Conservation (phyloP, 2,797 vertebrate genomes). For the Tadarida brasiliensis region DNA sequence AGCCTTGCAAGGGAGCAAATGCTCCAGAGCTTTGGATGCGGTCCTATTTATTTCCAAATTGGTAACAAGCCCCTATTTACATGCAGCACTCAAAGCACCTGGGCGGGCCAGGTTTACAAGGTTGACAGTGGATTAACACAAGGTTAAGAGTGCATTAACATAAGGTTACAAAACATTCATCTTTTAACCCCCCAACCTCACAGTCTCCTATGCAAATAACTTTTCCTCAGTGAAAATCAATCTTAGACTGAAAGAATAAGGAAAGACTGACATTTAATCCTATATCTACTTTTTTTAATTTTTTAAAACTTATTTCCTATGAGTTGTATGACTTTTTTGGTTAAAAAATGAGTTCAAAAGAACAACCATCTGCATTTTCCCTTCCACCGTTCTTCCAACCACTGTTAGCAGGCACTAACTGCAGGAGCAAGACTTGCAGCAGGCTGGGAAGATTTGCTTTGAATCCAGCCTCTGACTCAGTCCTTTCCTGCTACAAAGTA, state of each 20-base stretch:
- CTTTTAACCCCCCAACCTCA: too few relatives aligned
- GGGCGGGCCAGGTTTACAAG: too few relatives aligned
- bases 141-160: too few relatives aligned
- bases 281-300: not conserved
- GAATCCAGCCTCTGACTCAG: constrained; percentile 11
- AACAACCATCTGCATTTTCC: constrained; percentile 40
- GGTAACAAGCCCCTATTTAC: too few relatives aligned
- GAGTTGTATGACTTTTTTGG: not conserved
- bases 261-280: not conserved
- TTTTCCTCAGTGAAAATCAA: not conserved
- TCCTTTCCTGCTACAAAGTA: constrained; percentile 57
- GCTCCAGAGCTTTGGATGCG: too few relatives aligned
- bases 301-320: not conserved
- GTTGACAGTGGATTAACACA: too few relatives aligned
- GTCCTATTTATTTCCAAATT: too few relatives aligned
- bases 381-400: not conserved
- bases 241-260: not conserved
- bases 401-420: constrained; percentile 16
- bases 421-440: not conserved
- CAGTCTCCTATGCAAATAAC: accelerated
- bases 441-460: constrained; percentile 69
- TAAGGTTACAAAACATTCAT: too few relatives aligned
- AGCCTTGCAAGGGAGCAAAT: too few relatives aligned
- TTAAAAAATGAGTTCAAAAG: constrained; percentile 45
- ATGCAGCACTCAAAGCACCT: too few relatives aligned